phyloP scores from a whole-genome alignment of 2,113 vertebrate genomes.

The Naja naja region DNA sequence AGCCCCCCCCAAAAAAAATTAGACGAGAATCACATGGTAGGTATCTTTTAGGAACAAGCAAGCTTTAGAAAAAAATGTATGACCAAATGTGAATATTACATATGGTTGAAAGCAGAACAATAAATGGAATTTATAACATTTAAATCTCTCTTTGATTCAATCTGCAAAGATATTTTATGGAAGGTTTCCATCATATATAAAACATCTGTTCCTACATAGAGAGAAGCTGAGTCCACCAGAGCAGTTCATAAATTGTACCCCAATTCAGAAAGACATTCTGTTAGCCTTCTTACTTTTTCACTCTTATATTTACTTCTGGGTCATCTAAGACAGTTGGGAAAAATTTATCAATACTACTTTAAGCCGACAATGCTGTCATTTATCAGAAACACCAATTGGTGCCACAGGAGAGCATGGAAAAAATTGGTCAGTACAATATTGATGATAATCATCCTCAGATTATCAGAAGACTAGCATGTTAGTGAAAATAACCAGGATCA shows the following conservation, averaged over 20 bases:
- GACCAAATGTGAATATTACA: background rate
- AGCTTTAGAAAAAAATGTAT: background rate
- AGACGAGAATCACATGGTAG: background rate
- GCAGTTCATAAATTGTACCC: background rate
- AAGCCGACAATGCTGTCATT: background rate
- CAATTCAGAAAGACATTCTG: background rate
- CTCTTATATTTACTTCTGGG: background rate
- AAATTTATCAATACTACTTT: background rate
- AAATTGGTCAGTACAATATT: background rate
- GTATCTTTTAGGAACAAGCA: background rate
- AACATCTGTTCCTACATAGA: background rate
- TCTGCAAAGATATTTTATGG: background rate
- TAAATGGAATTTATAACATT: background rate
- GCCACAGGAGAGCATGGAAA: background rate
- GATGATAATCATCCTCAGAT: background rate
- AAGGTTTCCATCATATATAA: background rate
- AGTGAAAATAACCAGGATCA: background rate
- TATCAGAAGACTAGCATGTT: background rate
- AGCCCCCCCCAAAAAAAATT: background rate
- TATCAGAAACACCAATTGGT: background rate
- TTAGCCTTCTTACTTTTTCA: background rate
- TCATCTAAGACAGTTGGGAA: background rate
- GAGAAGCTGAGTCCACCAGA: background rate
- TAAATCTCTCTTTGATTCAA: background rate
- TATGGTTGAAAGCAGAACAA: background rate